A percentile compares a stretch with the other conserved stretches of the same genome.
phyloP scores from a whole-genome alignment of 2,888 invertebrate species.

The Parnassius mnemosyne region DNA sequence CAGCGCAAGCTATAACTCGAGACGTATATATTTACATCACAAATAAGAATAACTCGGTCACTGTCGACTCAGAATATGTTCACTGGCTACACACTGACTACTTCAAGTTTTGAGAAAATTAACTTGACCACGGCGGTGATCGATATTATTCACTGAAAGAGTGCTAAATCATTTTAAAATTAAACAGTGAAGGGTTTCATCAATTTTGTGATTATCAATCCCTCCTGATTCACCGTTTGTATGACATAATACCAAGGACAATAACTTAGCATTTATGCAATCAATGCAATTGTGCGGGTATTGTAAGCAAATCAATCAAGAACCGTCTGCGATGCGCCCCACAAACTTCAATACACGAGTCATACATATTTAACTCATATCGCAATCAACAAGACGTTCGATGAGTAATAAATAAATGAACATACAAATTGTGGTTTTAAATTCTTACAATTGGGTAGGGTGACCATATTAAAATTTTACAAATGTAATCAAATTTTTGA shows the following conservation, averaged over 20 bases:
- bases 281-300: constrained; percentile 30
- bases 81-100: too few species aligned
- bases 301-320: constrained; percentile 59
- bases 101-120: too few species aligned
- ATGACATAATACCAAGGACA: constrained; percentile 17
- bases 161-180: too few species aligned
- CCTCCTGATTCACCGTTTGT: background rate
- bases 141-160: too few species aligned
- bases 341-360: constrained; percentile 7
- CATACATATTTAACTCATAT: constrained; percentile 13
- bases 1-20: constrained; percentile 13
- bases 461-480: constrained; percentile 6
- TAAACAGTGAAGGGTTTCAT: too few species aligned
- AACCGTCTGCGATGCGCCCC: constrained; percentile 28
- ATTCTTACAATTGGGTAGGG: constrained; percentile 30
- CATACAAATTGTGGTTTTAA: constrained; percentile 36
- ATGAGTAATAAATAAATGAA: constrained; percentile 31
- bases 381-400: constrained; percentile 14
- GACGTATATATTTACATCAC: constrained; percentile 21
- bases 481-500: background rate
- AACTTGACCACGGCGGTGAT: too few species aligned
- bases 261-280: constrained; percentile 14
- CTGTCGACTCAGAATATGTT: constrained; percentile 4
- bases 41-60: constrained; percentile 21
- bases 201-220: too few species aligned